Percentiles rank a stretch among this genome's conserved stretches.
phyloP scores from a whole-genome alignment of 2,888 invertebrate genomes.

The Eulithis testata region DNA sequence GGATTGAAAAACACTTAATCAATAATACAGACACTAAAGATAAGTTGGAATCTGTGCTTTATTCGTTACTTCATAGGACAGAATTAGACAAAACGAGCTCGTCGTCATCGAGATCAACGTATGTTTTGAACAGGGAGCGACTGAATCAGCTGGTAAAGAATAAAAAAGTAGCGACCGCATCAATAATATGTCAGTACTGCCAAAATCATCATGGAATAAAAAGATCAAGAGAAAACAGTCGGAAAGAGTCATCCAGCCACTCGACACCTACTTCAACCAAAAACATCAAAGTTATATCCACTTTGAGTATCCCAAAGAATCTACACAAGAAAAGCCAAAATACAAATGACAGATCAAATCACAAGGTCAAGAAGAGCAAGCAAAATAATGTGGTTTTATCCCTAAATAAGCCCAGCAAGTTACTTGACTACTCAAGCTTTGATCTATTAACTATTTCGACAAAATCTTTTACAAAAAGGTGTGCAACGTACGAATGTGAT shows the following conservation, averaged over 20 bases:
- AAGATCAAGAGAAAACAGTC: conserved; percentile 19
- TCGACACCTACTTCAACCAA: conserved; percentile 58
- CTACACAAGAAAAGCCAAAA: conserved; percentile 44
- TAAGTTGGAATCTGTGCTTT: conserved; percentile 59
- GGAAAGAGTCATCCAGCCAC: conserved; percentile 46
- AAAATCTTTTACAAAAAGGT: conserved; percentile 56
- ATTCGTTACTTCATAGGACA: conserved; percentile 58
- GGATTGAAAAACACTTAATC: conserved; percentile 62
- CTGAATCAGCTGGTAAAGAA: conserved; percentile 48
- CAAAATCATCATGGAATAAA: conserved; percentile 37
- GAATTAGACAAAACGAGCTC: conserved; percentile 44
- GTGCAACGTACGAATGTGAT: conserved; percentile 46
- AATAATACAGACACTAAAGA: conserved; percentile 57
- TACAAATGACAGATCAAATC: conserved; percentile 37
- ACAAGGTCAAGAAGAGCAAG: conserved; percentile 45
- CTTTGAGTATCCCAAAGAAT: conserved; percentile 69
- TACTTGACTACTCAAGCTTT: conserved; percentile 51
- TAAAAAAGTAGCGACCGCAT: conserved; percentile 47
- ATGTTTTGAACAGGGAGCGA: conserved; percentile 53
- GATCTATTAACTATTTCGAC: conserved; percentile 62
- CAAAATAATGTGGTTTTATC: conserved; percentile 48
- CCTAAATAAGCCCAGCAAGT: conserved; percentile 44
- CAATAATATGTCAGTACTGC: conserved; percentile 43
- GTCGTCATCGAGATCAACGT: conserved; percentile 59
- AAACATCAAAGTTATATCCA: conserved; percentile 63